These are phyloP conservation scores for Falcunculus frontatus DNA, from an alignment of 2,113 vertebrate species.

Conservation along the genomic window DNA sequence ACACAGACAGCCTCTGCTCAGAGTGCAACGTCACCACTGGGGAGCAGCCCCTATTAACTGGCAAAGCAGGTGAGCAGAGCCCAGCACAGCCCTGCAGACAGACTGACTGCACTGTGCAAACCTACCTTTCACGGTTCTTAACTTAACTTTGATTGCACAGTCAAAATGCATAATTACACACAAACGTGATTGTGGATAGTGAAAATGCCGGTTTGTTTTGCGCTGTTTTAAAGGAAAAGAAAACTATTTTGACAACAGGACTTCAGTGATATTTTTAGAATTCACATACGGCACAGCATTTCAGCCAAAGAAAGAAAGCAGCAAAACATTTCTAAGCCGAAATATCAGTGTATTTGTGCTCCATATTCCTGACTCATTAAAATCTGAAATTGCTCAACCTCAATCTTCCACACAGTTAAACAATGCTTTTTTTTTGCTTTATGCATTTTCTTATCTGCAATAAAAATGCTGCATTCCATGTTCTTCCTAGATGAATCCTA, in stretches of 20 bases:
- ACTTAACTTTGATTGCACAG: background rate
- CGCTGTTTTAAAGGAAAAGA: background rate
- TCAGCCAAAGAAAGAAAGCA: conserved; percentile 33
- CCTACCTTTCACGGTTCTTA: background rate
- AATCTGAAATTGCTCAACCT: conserved; percentile 20
- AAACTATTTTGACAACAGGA: conserved; percentile 10
- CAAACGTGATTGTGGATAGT: accelerated
- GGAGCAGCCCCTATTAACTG: background rate
- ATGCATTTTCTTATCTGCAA: conserved; percentile 6
- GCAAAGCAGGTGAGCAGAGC: background rate
- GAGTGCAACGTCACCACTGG: accelerated
- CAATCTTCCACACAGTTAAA: conserved; percentile 42
- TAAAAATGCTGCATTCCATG: background rate
- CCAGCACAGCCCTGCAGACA: background rate
- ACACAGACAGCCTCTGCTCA: background rate
- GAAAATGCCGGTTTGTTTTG: background rate
- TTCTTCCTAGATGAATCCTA: background rate
- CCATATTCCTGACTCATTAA: conserved; percentile 38
- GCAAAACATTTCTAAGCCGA: background rate
- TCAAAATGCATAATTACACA: background rate
- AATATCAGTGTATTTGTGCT: conserved; percentile 16
- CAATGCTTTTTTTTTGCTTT: background rate
- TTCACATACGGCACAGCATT: background rate
- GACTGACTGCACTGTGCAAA: background rate
- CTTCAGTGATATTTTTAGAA: conserved; percentile 14